Percentiles rank a stretch among this genome's conserved stretches.
phyloP scores from a whole-genome alignment of 2,888 invertebrate genomes.

The Psococerastis gibbosa region DNA sequence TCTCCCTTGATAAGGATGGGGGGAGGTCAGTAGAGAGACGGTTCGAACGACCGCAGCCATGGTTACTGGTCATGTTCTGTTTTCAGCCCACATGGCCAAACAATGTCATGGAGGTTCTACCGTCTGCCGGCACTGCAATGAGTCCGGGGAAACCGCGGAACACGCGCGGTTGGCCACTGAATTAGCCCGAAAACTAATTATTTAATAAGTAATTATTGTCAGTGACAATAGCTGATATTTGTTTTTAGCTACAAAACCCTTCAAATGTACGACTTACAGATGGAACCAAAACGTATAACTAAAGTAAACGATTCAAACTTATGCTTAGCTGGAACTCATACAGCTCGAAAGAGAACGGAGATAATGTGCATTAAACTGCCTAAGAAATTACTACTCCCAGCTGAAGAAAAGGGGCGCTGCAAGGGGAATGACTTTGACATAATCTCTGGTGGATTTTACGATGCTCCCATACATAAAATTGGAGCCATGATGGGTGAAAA shows the following conservation, averaged over 20 bases:
- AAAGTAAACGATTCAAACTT: not conserved
- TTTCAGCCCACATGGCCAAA: no score
- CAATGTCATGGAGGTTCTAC: no score
- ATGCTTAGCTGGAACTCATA: not conserved
- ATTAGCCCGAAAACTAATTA: no score
- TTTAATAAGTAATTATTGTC: no score
- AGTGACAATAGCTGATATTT: not conserved
- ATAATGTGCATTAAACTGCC: not conserved
- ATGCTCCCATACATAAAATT: not conserved
- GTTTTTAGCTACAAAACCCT: not conserved
- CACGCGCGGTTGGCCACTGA: no score
- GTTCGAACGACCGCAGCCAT: no score
- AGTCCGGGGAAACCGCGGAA: no score
- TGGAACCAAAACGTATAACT: not conserved
- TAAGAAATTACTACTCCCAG: not conserved
- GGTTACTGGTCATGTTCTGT: no score
- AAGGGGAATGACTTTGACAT: conserved; percentile 8
- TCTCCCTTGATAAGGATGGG: no score
- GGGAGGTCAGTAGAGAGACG: no score
- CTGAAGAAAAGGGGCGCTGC: not conserved
- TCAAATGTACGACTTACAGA: conserved; percentile 6
- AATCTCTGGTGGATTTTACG: not conserved
- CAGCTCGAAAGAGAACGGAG: not conserved
- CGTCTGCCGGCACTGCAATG: no score
- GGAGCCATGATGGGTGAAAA: not conserved